These are phyloP conservation scores for Paratrypauchen microcephalus DNA, from an alignment of 2,797 vertebrate species.

Conservation along the genomic window DNA sequence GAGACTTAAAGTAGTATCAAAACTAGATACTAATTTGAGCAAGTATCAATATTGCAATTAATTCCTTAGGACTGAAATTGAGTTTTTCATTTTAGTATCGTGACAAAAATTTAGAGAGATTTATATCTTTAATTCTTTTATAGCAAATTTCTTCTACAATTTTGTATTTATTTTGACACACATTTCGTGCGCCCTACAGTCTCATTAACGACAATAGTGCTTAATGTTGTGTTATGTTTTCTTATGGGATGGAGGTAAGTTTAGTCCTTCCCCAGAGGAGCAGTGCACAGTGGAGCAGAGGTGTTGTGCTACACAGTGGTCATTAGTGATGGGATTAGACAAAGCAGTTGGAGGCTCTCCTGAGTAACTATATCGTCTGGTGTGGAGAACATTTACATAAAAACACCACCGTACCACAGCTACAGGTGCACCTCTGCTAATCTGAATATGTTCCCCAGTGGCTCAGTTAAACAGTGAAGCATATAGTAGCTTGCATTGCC, in stretches of 20 bases:
- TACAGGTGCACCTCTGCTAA: neutral
- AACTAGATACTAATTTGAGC: no score
- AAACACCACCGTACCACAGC: neutral
- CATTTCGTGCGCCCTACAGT: constrained; percentile 23
- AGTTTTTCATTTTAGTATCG: no score
- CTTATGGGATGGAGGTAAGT: constrained; percentile 63
- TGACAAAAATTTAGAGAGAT: no score
- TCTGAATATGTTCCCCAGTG: neutral
- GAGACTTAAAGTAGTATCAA: no score
- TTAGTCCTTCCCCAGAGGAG: constrained; percentile 55
- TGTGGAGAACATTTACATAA: constrained; percentile 2
- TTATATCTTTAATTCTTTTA: neutral
- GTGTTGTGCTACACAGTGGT: constrained; percentile 54
- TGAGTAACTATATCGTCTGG: constrained; percentile 14
- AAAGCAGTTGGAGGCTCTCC: constrained; percentile 36
- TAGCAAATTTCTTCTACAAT: neutral
- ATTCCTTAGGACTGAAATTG: no score
- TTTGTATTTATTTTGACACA: constrained; percentile 24
- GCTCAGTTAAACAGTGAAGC: neutral
- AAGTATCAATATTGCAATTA: no score
- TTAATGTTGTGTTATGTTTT: constrained; percentile 32
- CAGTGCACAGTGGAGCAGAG: constrained; percentile 32
- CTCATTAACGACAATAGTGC: constrained; percentile 61
- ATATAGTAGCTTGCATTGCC: neutral
- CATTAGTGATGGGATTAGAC: constrained; percentile 69